These are phyloP conservation scores for Thysanoteuthis rhombus DNA, from an alignment of 2,888 invertebrate species.

Conservation along the genomic window DNA sequence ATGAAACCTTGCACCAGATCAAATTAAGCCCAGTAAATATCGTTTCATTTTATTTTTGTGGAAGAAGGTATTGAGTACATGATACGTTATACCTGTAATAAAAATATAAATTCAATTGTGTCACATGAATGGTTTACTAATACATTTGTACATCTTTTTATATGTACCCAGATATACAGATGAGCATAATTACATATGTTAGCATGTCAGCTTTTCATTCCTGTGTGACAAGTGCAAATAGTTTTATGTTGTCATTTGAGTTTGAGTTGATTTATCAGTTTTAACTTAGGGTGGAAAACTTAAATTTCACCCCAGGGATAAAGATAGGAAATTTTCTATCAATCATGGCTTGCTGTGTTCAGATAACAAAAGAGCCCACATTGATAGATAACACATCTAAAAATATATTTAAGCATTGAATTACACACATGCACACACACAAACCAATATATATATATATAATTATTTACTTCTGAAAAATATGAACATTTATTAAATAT, in stretches of 20 bases:
- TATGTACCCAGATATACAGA: too few relatives aligned
- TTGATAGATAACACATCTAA: not conserved
- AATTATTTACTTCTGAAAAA: not conserved
- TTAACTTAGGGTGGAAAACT: not conserved
- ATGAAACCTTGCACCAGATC: too few relatives aligned
- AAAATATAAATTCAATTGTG: too few relatives aligned
- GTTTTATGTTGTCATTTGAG: not conserved
- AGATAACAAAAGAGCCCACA: not conserved
- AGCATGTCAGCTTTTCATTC: not conserved
- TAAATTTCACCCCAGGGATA: constrained; percentile 12
- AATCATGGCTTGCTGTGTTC: not conserved
- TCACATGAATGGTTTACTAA: too few relatives aligned
- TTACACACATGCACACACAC: not conserved
- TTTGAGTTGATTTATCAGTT: not conserved
- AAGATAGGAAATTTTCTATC: not conserved
- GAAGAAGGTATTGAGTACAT: too few relatives aligned
- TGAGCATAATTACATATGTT: too few relatives aligned
- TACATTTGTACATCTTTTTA: too few relatives aligned
- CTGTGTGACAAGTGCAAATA: not conserved
- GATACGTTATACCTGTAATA: too few relatives aligned
- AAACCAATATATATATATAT: not conserved
- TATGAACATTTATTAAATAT: too few relatives aligned
- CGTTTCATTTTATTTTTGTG: too few relatives aligned
- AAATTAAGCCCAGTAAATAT: too few relatives aligned
- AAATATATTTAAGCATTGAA: not conserved